Percentiles rank a stretch among this genome's conserved stretches.
Evolutionary conservation across 1,140 invertebrate genomes (phyloP).

Genomic region (Scaptodrosophila lebanonensis): DNA sequence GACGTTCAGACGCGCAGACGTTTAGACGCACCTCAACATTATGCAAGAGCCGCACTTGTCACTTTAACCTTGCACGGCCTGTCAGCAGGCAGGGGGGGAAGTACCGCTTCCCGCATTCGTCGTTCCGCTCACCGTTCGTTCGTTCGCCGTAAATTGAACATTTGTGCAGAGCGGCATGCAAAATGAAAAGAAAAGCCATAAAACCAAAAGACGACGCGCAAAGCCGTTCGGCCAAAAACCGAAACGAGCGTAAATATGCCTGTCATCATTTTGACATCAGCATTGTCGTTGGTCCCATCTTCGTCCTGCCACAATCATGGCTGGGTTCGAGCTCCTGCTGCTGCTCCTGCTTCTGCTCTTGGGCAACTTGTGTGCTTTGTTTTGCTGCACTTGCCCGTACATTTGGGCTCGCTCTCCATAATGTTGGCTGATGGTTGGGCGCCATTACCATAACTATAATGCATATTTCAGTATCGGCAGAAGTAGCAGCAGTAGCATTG

Average conservation of each 20-base stretch:
- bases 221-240: constrained; percentile 26
- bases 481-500: constrained; percentile 9
- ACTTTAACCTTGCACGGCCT: constrained; percentile 73
- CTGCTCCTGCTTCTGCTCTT: constrained; percentile 2
- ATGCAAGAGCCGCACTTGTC: constrained; percentile 69
- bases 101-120: background rate
- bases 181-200: constrained; percentile 75
- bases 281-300: constrained; percentile 19
- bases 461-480: constrained; percentile 71
- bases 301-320: constrained; percentile 6
- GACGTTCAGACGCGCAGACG: too few species aligned
- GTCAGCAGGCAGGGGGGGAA: constrained; percentile 31
- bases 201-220: constrained; percentile 72
- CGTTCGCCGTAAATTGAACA: constrained; percentile 38
- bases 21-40: constrained; percentile 65
- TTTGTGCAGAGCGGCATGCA: constrained; percentile 71
- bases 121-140: background rate
- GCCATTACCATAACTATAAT: constrained; percentile 74
- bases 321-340: constrained; percentile 7
- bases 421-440: background rate
- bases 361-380: constrained; percentile 46
- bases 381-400: background rate
- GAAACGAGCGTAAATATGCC: constrained; percentile 70
- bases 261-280: constrained; percentile 75
- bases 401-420: too few species aligned